Evolutionary conservation across 2,888 invertebrate genomes (phyloP), one percentile per base, ranked within the genome.

Genomic region (Apeira syringaria): DNA sequence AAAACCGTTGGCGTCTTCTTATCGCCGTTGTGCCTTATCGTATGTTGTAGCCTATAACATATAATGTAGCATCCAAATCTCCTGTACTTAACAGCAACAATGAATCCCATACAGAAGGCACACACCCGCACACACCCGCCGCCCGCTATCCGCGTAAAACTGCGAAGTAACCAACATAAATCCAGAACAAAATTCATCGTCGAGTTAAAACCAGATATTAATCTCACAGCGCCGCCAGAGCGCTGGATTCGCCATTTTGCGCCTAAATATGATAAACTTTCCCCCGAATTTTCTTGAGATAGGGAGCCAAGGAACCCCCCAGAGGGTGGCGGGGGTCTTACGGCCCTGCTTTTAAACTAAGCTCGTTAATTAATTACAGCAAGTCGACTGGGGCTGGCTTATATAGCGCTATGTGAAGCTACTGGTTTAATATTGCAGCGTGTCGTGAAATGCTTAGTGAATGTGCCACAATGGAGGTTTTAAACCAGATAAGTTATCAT

Each of bases 281-380:
- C 86, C 84, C 85, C 87, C 83, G 75, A 89, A 87, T 88, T 89
- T 88, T 87, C 70, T 66, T 67, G 7, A 20, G 20, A 20, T 7
- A 20, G 20, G 20, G 20, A 7, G 20, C 20, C 20, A 20, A 20
- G 20, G 7, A 5, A 76, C 78, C 81, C 61, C 24, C 9, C 8
- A 9, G 20, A 71, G 18, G 43, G 43, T 26, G 43, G 75, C 61
- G 57, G 76, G 78, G 80, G 87, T 83, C 87, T 88, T 88, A 88
- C 84, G 82, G 82, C 88, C 88, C 89, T 85, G 88, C 89, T 90
- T 90, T 90, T 89, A 89, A 90, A 90, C 89, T 90, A 90, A 90
- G 90, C 90, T 88, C 88, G 90, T 90, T 90, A 90, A 90, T 90
- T 90, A 90, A 90, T 90, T 90, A 90, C 86, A 84, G 85, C 81